These are phyloP conservation scores for Zaprionus africanus DNA, from an alignment of 1,140 invertebrate genomes.

Conservation along the genomic window DNA sequence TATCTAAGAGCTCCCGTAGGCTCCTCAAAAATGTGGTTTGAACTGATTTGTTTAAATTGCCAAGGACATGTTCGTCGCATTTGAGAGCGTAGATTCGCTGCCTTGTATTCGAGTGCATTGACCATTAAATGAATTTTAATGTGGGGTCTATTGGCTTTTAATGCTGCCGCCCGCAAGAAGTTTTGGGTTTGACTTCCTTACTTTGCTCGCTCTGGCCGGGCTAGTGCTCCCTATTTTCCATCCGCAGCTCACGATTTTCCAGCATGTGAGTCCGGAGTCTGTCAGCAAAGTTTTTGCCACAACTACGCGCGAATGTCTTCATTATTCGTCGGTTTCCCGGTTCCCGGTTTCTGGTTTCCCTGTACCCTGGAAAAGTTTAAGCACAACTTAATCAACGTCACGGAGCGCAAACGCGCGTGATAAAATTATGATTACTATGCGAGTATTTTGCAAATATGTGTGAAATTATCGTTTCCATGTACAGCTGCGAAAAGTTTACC, in stretches of 20 bases:
- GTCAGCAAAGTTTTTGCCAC: conserved; percentile 36
- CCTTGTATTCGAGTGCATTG: conserved; percentile 59
- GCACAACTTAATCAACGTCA: conserved; percentile 80
- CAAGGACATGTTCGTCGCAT: conserved; percentile 25
- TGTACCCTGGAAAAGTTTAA: conserved; percentile 61
- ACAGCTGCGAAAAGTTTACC: conserved; percentile 52
- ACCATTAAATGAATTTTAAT: conserved; percentile 77
- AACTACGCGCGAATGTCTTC: conserved; percentile 44
- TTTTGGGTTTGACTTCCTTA: background rate
- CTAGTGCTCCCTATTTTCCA: background rate
- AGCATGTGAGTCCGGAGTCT: conserved; percentile 14
- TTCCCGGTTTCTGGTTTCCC: background rate
- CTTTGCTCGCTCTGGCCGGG: background rate
- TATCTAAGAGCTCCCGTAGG: background rate
- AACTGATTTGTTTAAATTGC: conserved; percentile 19
- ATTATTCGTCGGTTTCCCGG: conserved; percentile 31
- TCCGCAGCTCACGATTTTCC: background rate
- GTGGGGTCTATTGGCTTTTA: conserved; percentile 56
- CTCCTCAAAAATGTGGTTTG: background rate
- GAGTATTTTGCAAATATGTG: conserved; percentile 62
- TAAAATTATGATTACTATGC: conserved; percentile 73
- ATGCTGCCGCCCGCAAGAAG: conserved; percentile 8
- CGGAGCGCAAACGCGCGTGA: conserved; percentile 55
- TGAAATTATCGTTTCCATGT: conserved; percentile 74
- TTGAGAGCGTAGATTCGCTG: conserved; percentile 12